Evolutionary conservation across 2,113 vertebrate genomes (phyloP), one percentile per base, ranked within the genome.

Genomic region (Cyprinodon variegatus): DNA sequence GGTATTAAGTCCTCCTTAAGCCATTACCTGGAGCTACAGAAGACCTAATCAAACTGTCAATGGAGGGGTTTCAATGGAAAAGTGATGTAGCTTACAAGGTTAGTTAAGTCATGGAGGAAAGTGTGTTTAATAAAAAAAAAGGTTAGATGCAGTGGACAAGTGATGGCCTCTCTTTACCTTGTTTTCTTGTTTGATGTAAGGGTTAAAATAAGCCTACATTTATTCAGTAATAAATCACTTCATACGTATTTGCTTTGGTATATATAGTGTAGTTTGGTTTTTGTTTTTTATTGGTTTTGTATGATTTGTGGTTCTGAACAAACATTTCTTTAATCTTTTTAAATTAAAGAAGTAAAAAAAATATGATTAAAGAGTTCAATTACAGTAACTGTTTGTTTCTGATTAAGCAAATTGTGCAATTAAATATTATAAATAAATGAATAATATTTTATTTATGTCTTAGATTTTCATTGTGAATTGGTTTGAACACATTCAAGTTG

Each of bases 41-140:
- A 88, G 88, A 92, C 87, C 86, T 88, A 89, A 87, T 91, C 71
- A 84, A 79, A 50, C 72, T 92, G 89, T 83, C 88, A 91, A 86
- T 90, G 87, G 83, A 70, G 14, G 73, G 29, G 71, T 85, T 83
- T 78, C 84, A 77, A 85, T 88, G 74, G 70, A 86, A 84, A 87
- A 90, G 48, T 53, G 85, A 86, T 70, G 76, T 68, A 71, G 66
- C 68, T 73, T 78, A 61, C 93, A 93, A 93, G 91, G 90, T 93
- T 90, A 93, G 79, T 61, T 13, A 41, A 76, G 76, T 77, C 79
- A 83, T 53, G 17, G 50, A 75, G 76, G 83, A 65, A 71, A 69
- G 46, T 71, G 53, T 74, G 69, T 70, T 68, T 65, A 43, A 39
- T 68, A 46, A 62, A 62, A 37, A 37, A 68, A 41, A 20, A 65